phyloP scores from a whole-genome alignment of 2,888 invertebrate species.

The Pandemis heparana region DNA sequence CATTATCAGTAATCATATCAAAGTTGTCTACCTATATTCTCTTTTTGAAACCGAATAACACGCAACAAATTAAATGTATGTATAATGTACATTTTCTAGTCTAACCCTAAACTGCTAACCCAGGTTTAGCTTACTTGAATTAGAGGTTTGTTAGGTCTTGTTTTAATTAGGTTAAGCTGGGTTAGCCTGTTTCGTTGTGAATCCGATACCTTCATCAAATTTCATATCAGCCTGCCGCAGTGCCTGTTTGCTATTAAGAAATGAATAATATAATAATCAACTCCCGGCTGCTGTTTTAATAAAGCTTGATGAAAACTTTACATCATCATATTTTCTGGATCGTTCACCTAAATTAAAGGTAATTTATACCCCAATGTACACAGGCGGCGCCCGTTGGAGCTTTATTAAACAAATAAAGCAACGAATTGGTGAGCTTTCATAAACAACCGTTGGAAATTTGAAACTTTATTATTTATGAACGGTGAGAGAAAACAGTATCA shows the following conservation, averaged over 20 bases:
- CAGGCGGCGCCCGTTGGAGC: constrained; percentile 73
- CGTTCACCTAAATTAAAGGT: constrained; percentile 82
- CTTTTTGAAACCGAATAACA: background rate
- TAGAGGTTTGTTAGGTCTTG: background rate
- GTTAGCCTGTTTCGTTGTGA: background rate
- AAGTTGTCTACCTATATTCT: too few species aligned
- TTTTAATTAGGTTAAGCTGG: constrained; percentile 4
- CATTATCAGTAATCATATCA: too few species aligned
- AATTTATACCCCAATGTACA: constrained; percentile 80
- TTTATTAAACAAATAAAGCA: constrained; percentile 83
- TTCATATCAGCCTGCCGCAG: constrained; percentile 17
- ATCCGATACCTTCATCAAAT: constrained; percentile 20
- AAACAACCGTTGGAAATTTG: constrained; percentile 74
- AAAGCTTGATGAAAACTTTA: constrained; percentile 77
- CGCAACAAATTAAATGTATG: too few species aligned
- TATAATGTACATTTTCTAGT: background rate
- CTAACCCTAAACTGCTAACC: background rate
- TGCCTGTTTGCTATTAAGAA: constrained; percentile 34
- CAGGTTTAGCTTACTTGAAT: background rate
- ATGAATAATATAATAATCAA: constrained; percentile 42
- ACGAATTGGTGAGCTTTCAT: constrained; percentile 76
- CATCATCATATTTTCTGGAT: constrained; percentile 82
- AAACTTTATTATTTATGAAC: constrained; percentile 74
- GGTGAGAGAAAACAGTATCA: constrained; percentile 60
- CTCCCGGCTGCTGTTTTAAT: constrained; percentile 63